A percentile compares a stretch with the other conserved stretches of the same genome.
Conservation (phyloP, 2,797 vertebrate species). For the Erethizon dorsatum region DNA sequence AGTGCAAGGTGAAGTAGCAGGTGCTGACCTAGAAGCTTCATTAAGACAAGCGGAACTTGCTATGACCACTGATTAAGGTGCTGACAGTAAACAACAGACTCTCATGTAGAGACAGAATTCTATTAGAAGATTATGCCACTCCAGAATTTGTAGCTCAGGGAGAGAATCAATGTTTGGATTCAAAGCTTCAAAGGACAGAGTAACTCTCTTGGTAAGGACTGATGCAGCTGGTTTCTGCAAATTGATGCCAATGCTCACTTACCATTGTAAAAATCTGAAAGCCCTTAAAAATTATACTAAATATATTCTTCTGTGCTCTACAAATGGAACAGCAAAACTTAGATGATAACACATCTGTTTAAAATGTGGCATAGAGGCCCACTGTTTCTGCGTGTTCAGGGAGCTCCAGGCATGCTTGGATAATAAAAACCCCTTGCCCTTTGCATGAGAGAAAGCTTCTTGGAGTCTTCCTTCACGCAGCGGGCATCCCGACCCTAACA, state of each 20-base stretch:
- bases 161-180: neutral
- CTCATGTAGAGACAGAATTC: neutral
- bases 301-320: neutral
- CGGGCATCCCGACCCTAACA: too few relatives aligned
- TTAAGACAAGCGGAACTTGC: neutral
- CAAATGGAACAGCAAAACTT: neutral
- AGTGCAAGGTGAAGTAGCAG: neutral
- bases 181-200: neutral
- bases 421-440: too few relatives aligned
- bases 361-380: neutral
- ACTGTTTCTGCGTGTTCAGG: too few relatives aligned
- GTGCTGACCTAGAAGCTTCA: too few relatives aligned
- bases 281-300: neutral
- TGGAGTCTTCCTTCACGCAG: too few relatives aligned
- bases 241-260: neutral
- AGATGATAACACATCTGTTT: neutral
- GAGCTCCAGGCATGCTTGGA: too few relatives aligned
- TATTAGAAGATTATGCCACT: neutral
- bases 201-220: too few relatives aligned
- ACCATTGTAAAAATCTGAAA: neutral
- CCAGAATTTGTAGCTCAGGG: neutral
- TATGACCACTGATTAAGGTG: neutral
- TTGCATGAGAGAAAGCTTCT: too few relatives aligned
- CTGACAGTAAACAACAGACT: neutral
- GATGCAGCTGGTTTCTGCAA: neutral